Base-by-base conservation (phyloP, 92 coral and sea anemone genomes). In the Metridium senile region DNA sequence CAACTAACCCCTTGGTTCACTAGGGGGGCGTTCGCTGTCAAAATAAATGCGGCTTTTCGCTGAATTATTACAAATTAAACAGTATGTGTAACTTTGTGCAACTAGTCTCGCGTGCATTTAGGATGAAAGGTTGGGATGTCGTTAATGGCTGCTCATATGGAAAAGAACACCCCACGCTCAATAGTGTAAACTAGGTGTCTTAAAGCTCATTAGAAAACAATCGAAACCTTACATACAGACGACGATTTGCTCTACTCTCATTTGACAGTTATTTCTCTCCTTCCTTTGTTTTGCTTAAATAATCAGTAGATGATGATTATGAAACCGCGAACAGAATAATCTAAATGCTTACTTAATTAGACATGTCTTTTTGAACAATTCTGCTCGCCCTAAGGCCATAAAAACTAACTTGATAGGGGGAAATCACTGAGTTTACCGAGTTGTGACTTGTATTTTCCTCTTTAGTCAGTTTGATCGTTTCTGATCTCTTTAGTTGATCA, bases 281-380 rank as follows among this genome's bases (percentile, higher is more conserved):
- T 81, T 73, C 97, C 72, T 88, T 88, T 82, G 85, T 78, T 88
- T 80, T 77, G 82, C 70, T 72, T 84, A 75, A 62, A 78, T 88
- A 74, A 91, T 88, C 85, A 79, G 80, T 81, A 80, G 66, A 71
- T 66, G 84, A 75, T 74, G 85, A 81, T 88, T 87, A 73, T 84
- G 85, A 84, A 72, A 68, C 83, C 78, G 33, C 80, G 78, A 81
- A 82, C 72, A 78, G 78, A 81, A 87, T 76, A 88, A 88, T 84
- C 77, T 78, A 64, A 91, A 91, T 87, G 75, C 80, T 77, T 54
- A 74, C 88, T 74, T 89, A 86, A 89, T 86, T 89, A 88, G 84
- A 30, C 65, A 81, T 82, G 88, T 82, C 90, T 78, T 73, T 72
- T 34, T 25, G 63, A 58, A 22, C 78, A 33, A 58, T 35, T 46